Evolutionary conservation across 2,888 invertebrate genomes (phyloP), one percentile per base, ranked within the genome.

Genomic region (Laothoe populi): DNA sequence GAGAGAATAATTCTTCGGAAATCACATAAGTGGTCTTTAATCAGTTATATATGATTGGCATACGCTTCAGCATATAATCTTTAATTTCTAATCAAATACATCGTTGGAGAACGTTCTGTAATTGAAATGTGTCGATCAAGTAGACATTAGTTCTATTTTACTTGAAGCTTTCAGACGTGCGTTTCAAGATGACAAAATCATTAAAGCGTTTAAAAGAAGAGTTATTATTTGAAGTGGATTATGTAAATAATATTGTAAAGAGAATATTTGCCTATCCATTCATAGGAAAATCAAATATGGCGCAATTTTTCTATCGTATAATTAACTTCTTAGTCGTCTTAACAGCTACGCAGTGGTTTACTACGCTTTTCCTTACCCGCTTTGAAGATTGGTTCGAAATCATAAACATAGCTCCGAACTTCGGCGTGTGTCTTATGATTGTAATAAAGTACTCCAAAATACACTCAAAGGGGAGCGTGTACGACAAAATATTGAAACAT

Each of bases 321-420:
- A 74, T 74, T 1, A 75, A 68, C 21, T 59, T 71, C 7, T 66
- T 87, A 13, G 63, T 87, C 0, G 38, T 77, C 7, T 70, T 82
- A 5, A 86, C 87, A 2, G 75, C 78, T 0, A 42, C 66, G 1
- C 90, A 90, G 63, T 72, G 89, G 5, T 67, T 78, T 1, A 48
- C 81, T 0, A 79, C 85, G 4, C 68, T 90, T 10, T 76, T 75
- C n/a, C 64, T 79, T 8, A 77, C 75, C 5, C 79, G 77, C 4
- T 73, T 82, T 5, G 69, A 72, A n/a, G 77, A 86, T 71, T 84
- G 81, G 77, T 75, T 88, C 5, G 84, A 86, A 59, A 72, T 90
- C 1, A 79, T 87, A 2, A 86, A 88, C 53, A 78, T 88, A 0
- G 85, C 84, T 5, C 90, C 91, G 0, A 90, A 90, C 63, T 73